Evolutionary conservation across 2,888 invertebrate species (phyloP), one percentile per base, ranked within the genome.

Genomic region (Pollenia griseotomentosa): DNA sequence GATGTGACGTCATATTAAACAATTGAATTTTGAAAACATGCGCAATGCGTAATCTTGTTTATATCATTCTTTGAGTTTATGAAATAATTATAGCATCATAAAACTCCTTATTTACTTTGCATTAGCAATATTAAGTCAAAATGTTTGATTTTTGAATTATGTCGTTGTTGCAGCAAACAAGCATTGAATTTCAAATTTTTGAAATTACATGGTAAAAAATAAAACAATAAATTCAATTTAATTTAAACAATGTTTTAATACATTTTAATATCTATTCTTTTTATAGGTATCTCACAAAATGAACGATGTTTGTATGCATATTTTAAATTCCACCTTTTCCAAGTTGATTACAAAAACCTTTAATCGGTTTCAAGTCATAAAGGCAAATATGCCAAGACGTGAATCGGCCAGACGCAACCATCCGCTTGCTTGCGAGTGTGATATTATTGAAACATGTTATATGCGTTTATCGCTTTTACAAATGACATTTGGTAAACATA

Each of bases 401-500:
- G 98, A 98, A 93, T 98, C 98, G 1, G 98, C 98, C 8, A 95
- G 98, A 61, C 95, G 98, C 48, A 97, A 96, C 93, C 98, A 98
- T 93, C 97, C 97, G 0, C 94, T 98, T 90, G 97, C 98, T 40
- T 97, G 97, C 91, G 98, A 98, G 94, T 97, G 97, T 55, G 98
- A 98, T 93, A 98, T 98, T 66, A 96, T 98, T 91, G 98, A 98
- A 94, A 98, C 98, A 0, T 94, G 98, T 89, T 97, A 98, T 91
- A 98, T 98, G 96, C 95, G 98, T 89, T 95, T 98, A 73, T 97
- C 97, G 77, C 94, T 98, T 82, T 94, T 98, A 87, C 97, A 98
- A 94, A 98, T 98, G 98, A 97, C 98, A 23, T 98, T 98, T 94
- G 97, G 97, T 74, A 98, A 98, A 94, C 98, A 98, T 93, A 98